These are phyloP conservation scores for Danionella cerebrum DNA, from an alignment of 2,113 vertebrate genomes.

Conservation along the genomic window DNA sequence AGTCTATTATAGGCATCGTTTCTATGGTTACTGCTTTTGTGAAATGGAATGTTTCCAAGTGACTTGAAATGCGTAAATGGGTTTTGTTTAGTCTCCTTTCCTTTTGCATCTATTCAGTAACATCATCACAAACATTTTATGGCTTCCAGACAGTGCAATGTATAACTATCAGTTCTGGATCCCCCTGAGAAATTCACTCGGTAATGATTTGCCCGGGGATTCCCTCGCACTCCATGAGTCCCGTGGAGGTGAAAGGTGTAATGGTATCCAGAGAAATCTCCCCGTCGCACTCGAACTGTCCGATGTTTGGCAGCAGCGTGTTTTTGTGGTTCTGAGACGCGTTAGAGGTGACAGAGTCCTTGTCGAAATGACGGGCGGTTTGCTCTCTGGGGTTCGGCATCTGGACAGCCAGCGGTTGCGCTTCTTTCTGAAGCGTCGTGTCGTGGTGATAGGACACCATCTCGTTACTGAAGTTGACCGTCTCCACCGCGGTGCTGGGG, in stretches of 20 bases:
- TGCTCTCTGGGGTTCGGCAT: constrained; percentile 40
- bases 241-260: constrained; percentile 29
- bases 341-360: constrained; percentile 46
- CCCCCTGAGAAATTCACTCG: constrained; percentile 8
- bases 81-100: too few relatives aligned
- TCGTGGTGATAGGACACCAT: constrained; percentile 58
- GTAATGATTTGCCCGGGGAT: constrained; percentile 44
- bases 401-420: constrained; percentile 33
- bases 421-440: constrained; percentile 59
- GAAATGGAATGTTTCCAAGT: too few relatives aligned
- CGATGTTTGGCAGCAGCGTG: constrained; percentile 37
- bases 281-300: constrained; percentile 53
- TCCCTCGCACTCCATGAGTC: constrained; percentile 39
- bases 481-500: constrained; percentile 48
- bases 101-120: not conserved
- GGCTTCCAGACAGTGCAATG: too few relatives aligned
- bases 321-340: constrained; percentile 40
- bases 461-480: constrained; percentile 58
- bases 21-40: not conserved
- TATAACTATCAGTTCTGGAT: too few relatives aligned
- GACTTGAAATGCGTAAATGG: too few relatives aligned
- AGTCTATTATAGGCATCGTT: not conserved
- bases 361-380: constrained; percentile 46
- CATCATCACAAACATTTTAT: too few relatives aligned
- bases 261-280: constrained; percentile 53